These are phyloP conservation scores for Pithecia hirsuta DNA, from an alignment of 2,797 vertebrate species.

Conservation along the genomic window DNA sequence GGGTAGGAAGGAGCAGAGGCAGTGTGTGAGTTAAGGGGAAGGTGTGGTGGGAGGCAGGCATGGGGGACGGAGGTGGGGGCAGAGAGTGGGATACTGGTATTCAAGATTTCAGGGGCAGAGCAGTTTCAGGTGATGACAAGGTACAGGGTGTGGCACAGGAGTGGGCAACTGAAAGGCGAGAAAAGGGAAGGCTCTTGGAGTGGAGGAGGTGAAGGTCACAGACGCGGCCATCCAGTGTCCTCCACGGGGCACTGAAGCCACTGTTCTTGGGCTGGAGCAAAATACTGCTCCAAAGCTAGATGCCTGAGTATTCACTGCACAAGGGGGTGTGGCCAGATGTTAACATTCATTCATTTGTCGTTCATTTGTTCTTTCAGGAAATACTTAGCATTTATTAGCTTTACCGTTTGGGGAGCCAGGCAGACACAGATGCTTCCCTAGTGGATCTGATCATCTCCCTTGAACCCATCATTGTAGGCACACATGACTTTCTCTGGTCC, in stretches of 20 bases:
- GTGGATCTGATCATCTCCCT: neutral
- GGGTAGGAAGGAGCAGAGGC: neutral
- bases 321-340: neutral
- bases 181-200: neutral
- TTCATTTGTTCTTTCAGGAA: neutral
- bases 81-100: neutral
- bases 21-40: neutral
- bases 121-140: constrained; percentile 56
- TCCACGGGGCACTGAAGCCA: neutral
- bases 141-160: neutral
- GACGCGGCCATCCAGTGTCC: accelerated
- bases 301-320: neutral
- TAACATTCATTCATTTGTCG: neutral
- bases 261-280: neutral
- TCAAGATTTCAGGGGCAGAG: constrained; percentile 6
- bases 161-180: neutral
- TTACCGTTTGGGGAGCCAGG: neutral
- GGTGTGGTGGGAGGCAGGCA: neutral
- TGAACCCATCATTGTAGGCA: neutral
- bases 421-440: neutral
- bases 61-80: neutral
- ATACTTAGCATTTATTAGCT: neutral
- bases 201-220: neutral
- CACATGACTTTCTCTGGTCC: neutral
- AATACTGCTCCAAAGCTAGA: neutral